A percentile compares a stretch with the other conserved stretches of the same genome.
Conservation (phyloP, 2,113 vertebrate species). For the Anhinga rufa region DNA sequence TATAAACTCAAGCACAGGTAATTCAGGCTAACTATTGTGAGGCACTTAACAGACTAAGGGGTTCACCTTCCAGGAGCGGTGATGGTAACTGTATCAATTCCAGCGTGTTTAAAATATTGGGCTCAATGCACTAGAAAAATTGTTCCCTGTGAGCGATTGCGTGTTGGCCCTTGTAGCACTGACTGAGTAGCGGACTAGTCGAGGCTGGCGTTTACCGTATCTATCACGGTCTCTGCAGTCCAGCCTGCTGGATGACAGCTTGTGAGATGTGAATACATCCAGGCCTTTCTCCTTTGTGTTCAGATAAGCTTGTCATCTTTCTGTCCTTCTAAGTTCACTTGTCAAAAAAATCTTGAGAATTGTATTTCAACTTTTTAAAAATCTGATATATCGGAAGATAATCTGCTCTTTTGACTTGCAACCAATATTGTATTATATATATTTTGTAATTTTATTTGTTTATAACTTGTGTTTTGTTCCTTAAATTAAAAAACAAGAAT, state of each 20-base stretch:
- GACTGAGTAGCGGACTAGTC: too few species aligned
- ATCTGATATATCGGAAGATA: not conserved
- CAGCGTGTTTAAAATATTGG: not conserved
- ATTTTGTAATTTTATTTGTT: not conserved
- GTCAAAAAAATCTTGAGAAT: not conserved
- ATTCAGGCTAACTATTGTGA: not conserved
- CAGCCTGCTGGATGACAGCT: not conserved
- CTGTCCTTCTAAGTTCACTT: not conserved
- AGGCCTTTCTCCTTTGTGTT: not conserved
- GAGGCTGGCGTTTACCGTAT: not conserved
- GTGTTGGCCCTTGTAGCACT: not conserved
- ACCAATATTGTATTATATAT: not conserved
- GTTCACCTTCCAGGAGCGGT: not conserved
- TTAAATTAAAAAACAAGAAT: constrained; percentile 14
- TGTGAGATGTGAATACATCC: not conserved
- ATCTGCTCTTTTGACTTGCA: not conserved
- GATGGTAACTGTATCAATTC: not conserved
- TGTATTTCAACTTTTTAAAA: not conserved
- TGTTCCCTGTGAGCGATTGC: not conserved
- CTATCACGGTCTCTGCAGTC: not conserved
- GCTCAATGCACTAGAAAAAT: not conserved
- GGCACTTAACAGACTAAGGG: not conserved
- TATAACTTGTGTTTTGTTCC: not conserved
- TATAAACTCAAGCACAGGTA: not conserved
- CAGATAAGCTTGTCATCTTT: not conserved